These are phyloP conservation scores for Stegophylla sp. DNA, from an alignment of 2,888 invertebrate genomes.

Conservation along the genomic window DNA sequence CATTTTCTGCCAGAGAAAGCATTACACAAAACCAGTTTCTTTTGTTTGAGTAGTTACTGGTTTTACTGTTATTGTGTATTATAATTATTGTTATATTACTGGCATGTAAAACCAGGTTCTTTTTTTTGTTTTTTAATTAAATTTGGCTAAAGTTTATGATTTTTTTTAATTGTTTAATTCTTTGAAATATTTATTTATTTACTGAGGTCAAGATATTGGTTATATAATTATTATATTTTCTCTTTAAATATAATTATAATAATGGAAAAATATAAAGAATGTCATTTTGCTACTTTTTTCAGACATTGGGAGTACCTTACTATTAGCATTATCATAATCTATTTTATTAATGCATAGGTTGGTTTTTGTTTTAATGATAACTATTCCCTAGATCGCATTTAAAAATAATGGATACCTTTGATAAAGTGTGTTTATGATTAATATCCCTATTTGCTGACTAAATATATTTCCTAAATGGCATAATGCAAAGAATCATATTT, in stretches of 20 bases:
- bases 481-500: conserved; percentile 27
- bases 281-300: no score
- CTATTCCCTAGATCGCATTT: neutral
- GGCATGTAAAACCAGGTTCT: conserved; percentile 37
- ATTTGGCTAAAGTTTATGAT: neutral
- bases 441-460: neutral
- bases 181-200: neutral
- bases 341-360: no score
- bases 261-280: no score
- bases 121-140: conserved; percentile 21
- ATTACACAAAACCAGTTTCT: conserved; percentile 40
- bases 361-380: conserved; percentile 11
- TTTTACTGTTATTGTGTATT: conserved; percentile 45
- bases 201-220: neutral
- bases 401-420: neutral
- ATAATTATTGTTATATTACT: conserved; percentile 25
- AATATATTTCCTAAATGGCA: neutral
- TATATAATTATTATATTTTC: neutral
- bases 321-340: no score
- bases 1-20: conserved; percentile 20
- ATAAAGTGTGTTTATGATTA: conserved; percentile 3
- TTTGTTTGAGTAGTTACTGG: conserved; percentile 47
- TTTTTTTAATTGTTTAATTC: conserved; percentile 15
- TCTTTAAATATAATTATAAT: no score
- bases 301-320: no score